Percentiles rank a stretch among this genome's conserved stretches.
Evolutionary conservation across 2,888 invertebrate species (phyloP).

Genomic region (Stegophylla sp.): DNA sequence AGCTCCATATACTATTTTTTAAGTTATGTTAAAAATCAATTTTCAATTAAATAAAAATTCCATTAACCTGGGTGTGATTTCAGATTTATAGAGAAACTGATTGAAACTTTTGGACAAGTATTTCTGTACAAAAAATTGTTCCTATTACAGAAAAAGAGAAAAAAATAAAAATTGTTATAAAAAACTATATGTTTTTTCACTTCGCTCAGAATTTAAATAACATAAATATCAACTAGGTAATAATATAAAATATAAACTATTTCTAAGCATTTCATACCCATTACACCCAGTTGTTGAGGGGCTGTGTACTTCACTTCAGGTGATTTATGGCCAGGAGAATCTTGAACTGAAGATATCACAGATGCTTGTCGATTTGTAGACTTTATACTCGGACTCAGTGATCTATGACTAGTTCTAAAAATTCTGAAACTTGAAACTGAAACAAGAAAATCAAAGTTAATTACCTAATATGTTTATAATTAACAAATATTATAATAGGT

Average conservation of each 20-base stretch:
- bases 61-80: too few relatives aligned
- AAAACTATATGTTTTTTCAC: too few relatives aligned
- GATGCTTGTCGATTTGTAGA: conserved; percentile 66
- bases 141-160: too few relatives aligned
- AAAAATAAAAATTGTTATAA: too few relatives aligned
- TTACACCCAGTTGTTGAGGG: conserved; percentile 86
- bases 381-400: conserved; percentile 62
- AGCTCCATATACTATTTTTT: too few relatives aligned
- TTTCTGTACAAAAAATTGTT: too few relatives aligned
- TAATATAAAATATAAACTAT: not conserved
- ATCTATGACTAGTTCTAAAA: conserved; percentile 56
- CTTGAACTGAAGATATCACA: conserved; percentile 69
- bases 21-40: too few relatives aligned
- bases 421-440: conserved; percentile 54
- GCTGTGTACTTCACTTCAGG: conserved; percentile 67
- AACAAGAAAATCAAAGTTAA: not conserved
- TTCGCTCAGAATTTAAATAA: too few relatives aligned
- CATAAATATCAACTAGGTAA: not conserved
- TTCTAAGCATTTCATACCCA: conserved; percentile 65
- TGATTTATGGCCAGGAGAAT: conserved; percentile 67
- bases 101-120: too few relatives aligned
- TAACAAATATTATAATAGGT: not conserved
- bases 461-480: not conserved
- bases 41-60: too few relatives aligned
- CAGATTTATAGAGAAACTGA: too few relatives aligned